Conservation (phyloP, 2,113 vertebrate species). For the Pseudopodoces humilis region DNA sequence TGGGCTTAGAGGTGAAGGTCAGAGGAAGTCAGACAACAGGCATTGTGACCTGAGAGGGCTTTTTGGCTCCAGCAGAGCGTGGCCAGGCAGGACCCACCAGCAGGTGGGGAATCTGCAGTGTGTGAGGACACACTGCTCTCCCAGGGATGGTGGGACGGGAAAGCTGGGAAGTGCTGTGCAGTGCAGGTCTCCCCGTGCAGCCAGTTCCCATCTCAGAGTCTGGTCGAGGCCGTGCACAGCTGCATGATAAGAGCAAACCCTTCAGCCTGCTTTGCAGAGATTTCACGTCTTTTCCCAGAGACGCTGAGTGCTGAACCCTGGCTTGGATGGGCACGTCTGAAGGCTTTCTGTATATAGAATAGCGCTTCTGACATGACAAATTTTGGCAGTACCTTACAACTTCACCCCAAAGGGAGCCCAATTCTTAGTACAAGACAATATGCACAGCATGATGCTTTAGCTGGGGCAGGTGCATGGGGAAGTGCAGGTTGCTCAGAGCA, state of each 20-base stretch:
- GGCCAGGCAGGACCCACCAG: background rate
- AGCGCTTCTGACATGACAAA: background rate
- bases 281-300: background rate
- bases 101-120: accelerated
- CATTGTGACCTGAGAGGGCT: background rate
- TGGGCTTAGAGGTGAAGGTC: background rate
- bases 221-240: accelerated
- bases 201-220: background rate
- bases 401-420: background rate
- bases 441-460: background rate
- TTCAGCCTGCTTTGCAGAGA: background rate
- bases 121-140: background rate
- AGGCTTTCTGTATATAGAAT: background rate
- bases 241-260: accelerated
- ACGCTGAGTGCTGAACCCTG: background rate
- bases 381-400: background rate
- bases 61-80: background rate
- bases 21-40: background rate
- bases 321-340: background rate
- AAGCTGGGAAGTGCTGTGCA: background rate
- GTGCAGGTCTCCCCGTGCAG: accelerated
- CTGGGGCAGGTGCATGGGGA: background rate
- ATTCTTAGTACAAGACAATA: background rate
- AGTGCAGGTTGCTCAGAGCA: background rate
- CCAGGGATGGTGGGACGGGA: accelerated